phyloP scores from a whole-genome alignment of 2,888 invertebrate genomes.

The Drosophila paucipuncta region DNA sequence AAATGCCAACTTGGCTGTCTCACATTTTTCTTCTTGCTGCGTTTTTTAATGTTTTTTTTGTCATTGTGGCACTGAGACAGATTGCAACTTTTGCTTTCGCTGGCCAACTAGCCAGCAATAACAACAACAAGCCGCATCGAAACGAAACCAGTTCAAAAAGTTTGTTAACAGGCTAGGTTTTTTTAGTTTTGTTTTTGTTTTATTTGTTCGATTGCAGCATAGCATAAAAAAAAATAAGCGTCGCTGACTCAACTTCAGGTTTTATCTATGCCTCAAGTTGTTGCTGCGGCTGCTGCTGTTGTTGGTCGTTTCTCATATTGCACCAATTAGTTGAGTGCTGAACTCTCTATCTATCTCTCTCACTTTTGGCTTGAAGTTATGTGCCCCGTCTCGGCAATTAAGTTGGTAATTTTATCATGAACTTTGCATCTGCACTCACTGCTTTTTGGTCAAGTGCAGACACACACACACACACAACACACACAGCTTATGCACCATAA shows the following conservation, averaged over 20 bases:
- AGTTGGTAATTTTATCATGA: constrained; percentile 78
- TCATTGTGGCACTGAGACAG: constrained; percentile 62
- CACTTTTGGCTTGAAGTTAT: constrained; percentile 56
- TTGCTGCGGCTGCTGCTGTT: constrained; percentile 12
- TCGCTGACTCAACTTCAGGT: constrained; percentile 54
- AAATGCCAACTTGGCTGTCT: constrained; percentile 64
- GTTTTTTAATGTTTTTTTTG: constrained; percentile 29
- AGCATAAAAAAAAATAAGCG: constrained; percentile 18
- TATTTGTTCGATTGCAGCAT: constrained; percentile 69
- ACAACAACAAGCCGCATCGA: constrained; percentile 20
- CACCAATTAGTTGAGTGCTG: constrained; percentile 57
- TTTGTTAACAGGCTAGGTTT: constrained; percentile 55
- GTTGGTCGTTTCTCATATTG: constrained; percentile 48
- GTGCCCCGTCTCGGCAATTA: constrained; percentile 67
- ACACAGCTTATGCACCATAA: constrained; percentile 58
- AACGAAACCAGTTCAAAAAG: constrained; percentile 75
- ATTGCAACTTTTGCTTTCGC: constrained; percentile 80
- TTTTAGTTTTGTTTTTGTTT: constrained; percentile 22
- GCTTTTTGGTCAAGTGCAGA: constrained; percentile 64
- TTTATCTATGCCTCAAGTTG: constrained; percentile 14
- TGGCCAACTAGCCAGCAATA: constrained; percentile 46
- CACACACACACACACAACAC: neutral
- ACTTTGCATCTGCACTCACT: constrained; percentile 63
- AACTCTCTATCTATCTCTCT: neutral
- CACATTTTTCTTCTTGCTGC: constrained; percentile 17